phyloP scores from a whole-genome alignment of 2,888 invertebrate genomes.

The Theretra japonica region DNA sequence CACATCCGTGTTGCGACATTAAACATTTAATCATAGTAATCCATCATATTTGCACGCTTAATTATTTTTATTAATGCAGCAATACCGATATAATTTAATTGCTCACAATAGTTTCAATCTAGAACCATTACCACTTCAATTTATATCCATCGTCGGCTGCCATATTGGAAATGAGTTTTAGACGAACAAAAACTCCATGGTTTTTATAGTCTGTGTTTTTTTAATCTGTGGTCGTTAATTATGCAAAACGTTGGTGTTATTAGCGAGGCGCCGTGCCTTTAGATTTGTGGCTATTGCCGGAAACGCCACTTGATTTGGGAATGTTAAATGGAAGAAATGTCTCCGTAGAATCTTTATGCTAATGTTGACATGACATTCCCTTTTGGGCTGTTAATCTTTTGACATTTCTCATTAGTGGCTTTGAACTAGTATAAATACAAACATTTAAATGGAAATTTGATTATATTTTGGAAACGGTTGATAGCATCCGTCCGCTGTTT shows the following conservation, averaged over 20 bases:
- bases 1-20: slow-evolving; percentile 7
- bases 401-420: slow-evolving; percentile 22
- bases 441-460: slow-evolving; percentile 15
- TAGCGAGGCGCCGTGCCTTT: slow-evolving; percentile 15
- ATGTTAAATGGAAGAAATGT: slow-evolving; percentile 17
- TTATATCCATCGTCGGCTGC: not conserved
- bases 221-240: slow-evolving; percentile 18
- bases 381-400: slow-evolving; percentile 22
- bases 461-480: slow-evolving; percentile 8
- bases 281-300: slow-evolving; percentile 21
- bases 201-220: slow-evolving; percentile 16
- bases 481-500: not conserved
- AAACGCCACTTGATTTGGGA: slow-evolving; percentile 24
- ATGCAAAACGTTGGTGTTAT: slow-evolving; percentile 20
- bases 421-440: slow-evolving; percentile 16
- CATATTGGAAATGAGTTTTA: slow-evolving; percentile 9
- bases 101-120: not conserved
- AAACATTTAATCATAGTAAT: slow-evolving; percentile 9
- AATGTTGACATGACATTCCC: slow-evolving; percentile 24
- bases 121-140: slow-evolving; percentile 1
- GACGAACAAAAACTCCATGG: slow-evolving; percentile 17
- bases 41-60: not conserved
- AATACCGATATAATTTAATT: not conserved
- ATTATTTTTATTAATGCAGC: slow-evolving; percentile 7
- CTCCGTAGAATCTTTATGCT: slow-evolving; percentile 17